Base-by-base conservation (phyloP, 2,113 vertebrate species). In the Plecotus auritus region DNA sequence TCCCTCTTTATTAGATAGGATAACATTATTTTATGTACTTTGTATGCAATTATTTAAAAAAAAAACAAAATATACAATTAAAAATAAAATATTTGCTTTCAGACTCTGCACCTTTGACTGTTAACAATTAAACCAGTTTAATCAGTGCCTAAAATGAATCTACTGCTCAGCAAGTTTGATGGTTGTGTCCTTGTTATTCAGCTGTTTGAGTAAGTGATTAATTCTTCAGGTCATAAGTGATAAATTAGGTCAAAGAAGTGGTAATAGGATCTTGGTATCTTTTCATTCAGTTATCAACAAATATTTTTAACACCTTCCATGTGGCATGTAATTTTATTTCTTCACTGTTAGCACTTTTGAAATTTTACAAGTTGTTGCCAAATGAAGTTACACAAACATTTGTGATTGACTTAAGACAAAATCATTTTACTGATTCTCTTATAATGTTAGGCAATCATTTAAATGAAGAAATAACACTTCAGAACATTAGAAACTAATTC, bases 401-500 rank as follows among this genome's bases (percentile, higher is more conserved):
- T 93, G 20, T 73, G 85, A 69, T 3, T 83, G 42, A 86, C 28
- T 28, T 70, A 54, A 47, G 47, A 89, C 30, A 73, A 91, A 97
- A 94, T 93, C n/a, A 91, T 66, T 78, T 86, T 85, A 64, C 20
- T 66, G 16, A 30, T 85, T 90, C 18, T 37, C 14, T 91, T 28
- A 54, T 76, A 85, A 97, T 77, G 47, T 73, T 88, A 80, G 2
- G 9, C 23, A 91, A 83, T 42, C 56, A 91, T 72, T 94, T 93
- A 90, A 84, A 93, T 26, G 92, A 95, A n/a, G 42, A 95, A 90
- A 67, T 22, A 70, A 59, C n/a, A 88, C 67, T 54, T 81, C 51
- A 82, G 66, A 88, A 40, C 23, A 61, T 73, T 88, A 91, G 22
- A 85, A 69, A 66, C 42, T 73, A 95, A 95, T 86, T 91, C 37